Conservation (phyloP, 2,888 invertebrate species). For the Euzophera pinguis region DNA sequence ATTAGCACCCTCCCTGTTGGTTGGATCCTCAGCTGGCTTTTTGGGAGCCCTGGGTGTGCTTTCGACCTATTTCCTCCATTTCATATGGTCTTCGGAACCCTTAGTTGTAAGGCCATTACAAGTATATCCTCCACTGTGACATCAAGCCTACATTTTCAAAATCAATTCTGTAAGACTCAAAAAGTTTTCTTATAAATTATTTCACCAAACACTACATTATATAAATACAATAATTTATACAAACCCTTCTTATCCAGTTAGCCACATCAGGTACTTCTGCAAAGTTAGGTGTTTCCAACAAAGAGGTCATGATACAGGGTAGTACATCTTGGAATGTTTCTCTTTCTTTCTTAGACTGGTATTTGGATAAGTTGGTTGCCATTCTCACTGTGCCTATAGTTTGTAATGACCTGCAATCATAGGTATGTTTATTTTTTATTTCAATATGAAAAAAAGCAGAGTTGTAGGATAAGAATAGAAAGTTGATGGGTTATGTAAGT, state of each 20-base stretch:
- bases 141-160: too few relatives aligned
- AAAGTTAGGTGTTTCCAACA: slow-evolving; percentile 42
- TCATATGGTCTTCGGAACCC: too few relatives aligned
- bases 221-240: neutral
- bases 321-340: slow-evolving; percentile 56
- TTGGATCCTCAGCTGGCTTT: too few relatives aligned
- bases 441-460: too few relatives aligned
- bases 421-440: neutral
- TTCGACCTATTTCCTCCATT: too few relatives aligned
- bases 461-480: too few relatives aligned
- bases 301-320: slow-evolving; percentile 47
- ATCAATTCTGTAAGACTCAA: too few relatives aligned
- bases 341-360: slow-evolving; percentile 48
- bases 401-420: slow-evolving; percentile 14
- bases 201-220: neutral
- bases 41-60: too few relatives aligned
- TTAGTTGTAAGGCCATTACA: too few relatives aligned
- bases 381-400: slow-evolving; percentile 21
- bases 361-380: slow-evolving; percentile 48
- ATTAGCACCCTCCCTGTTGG: too few relatives aligned
- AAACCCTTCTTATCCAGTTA: slow-evolving; percentile 55
- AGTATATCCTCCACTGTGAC: too few relatives aligned
- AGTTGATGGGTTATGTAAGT: too few relatives aligned
- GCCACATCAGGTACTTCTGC: slow-evolving; percentile 50
- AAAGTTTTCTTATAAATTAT: neutral